Evolutionary conservation across 2,797 vertebrate genomes (phyloP), one percentile per base, ranked within the genome.

Genomic region (Naso thynnoides): DNA sequence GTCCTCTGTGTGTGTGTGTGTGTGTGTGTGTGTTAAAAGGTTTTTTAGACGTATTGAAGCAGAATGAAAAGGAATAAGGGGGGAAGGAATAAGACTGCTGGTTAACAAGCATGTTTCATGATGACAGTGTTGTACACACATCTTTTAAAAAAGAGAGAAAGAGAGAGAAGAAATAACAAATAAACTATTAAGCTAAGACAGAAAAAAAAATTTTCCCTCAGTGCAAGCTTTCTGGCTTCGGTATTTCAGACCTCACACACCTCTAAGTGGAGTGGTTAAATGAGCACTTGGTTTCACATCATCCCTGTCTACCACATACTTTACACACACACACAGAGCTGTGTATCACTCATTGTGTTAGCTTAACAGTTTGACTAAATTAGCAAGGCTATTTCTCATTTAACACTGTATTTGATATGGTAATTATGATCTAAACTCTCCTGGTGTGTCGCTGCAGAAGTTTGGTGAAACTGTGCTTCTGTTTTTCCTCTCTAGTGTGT

Each of bases 391-490:
- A 72, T 86, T 89, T 87, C 81, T 88, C 85, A 89, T 85, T 86
- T 75, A 86, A 80, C 59, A 80, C 42, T 0, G 24, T 72, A 85
- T 88, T 88, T 89, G 77, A 86, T 83, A 80, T 88, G 85, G 68
- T 82, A 88, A 88, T 89, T 73, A 68, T 61, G 60, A 69, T 78
- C 62, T 86, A 77, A 86, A 76, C 81, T 64, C 59, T 81, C 67
- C 54, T 69, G 56, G 64, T 64, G 71, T 82, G 62, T 73, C 8
- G 1, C 66, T 72, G 55, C 59, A 71, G 76, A 61, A 59, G 73
- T 78, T 88, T 86, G 64, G 80, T 81, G 70, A 73, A 84, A 53
- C 60, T 44, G 36, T 69, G 26, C 23, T 65, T 70, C 42, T 54
- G 4, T 42, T 70, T 71, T 63, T 61, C 68, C 38, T 10, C 21